Evolutionary conservation across 2,888 invertebrate species (phyloP).

Genomic region (Caenorhabditis uteleia): DNA sequence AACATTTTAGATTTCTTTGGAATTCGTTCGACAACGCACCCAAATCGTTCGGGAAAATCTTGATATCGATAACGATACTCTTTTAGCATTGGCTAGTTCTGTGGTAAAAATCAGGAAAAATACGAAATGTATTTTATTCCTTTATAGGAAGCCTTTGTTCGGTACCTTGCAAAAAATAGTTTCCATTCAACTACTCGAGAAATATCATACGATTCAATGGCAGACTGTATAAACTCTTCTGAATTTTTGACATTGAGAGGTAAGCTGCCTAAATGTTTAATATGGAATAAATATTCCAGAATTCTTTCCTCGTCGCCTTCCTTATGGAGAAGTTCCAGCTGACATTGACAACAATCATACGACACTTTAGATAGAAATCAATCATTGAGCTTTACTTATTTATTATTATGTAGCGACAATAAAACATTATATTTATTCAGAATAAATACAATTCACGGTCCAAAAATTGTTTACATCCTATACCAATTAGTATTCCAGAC

Average conservation of each 20-base stretch:
- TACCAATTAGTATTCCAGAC: background rate
- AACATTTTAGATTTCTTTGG: conserved; percentile 21
- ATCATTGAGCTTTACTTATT: conserved; percentile 4
- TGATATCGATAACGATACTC: conserved; percentile 12
- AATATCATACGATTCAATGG: conserved; percentile 20
- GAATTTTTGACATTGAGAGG: conserved; percentile 26
- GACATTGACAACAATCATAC: background rate
- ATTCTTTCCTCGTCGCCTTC: conserved; percentile 26
- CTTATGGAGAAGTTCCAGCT: conserved; percentile 4
- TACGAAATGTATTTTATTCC: background rate
- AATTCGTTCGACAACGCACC: conserved; percentile 8
- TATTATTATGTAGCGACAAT: conserved; percentile 1
- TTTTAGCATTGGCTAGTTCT: conserved; percentile 24
- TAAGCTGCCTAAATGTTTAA: background rate
- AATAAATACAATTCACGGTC: conserved; percentile 3
- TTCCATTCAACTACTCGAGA: conserved; percentile 1
- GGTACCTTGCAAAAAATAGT: conserved; percentile 3
- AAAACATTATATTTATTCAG: no score
- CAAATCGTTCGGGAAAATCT: conserved; percentile 5
- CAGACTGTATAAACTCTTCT: conserved; percentile 12
- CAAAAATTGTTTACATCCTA: background rate
- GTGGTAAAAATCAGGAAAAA: conserved; percentile 8
- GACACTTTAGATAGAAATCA: background rate
- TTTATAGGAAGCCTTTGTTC: conserved; percentile 30
- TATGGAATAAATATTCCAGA: conserved; percentile 8